Conservation (phyloP, 35 echinoderm and acorn worm species). For the Apostichopus japonicus region DNA sequence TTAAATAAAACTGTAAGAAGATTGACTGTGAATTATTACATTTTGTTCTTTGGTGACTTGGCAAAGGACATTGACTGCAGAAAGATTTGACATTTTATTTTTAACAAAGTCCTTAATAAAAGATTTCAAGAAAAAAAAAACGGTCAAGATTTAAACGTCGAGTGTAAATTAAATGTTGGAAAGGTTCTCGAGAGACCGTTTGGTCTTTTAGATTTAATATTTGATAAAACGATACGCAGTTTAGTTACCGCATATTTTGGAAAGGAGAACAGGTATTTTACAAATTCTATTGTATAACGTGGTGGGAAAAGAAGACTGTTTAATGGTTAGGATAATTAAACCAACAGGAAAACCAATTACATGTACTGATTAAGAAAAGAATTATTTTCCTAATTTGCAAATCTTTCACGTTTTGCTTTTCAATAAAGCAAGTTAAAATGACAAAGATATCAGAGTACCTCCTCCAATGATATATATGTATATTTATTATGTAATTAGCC, state of each 20-base stretch:
- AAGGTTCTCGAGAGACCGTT: not conserved
- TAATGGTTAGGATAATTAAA: too few relatives aligned
- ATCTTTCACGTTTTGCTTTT: too few relatives aligned
- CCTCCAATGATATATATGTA: too few relatives aligned
- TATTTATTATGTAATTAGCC: too few relatives aligned
- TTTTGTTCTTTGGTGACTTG: not conserved
- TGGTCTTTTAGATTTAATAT: not conserved
- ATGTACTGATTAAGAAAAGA: too few relatives aligned
- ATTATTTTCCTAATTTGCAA: too few relatives aligned
- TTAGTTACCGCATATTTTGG: not conserved
- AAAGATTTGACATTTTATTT: not conserved
- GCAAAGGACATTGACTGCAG: constrained; percentile 1
- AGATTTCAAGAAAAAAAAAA: not conserved
- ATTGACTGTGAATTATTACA: not conserved
- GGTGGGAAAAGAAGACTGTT: too few relatives aligned
- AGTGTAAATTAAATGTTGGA: not conserved
- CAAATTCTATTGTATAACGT: too few relatives aligned
- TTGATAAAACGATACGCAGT: not conserved
- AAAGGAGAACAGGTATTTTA: too few relatives aligned
- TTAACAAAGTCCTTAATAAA: not conserved
- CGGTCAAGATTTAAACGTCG: not conserved
- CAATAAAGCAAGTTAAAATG: too few relatives aligned
- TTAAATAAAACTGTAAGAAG: constrained; percentile 34
- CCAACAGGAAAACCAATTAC: too few relatives aligned
- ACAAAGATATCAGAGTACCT: too few relatives aligned